Evolutionary conservation across 2,888 invertebrate species (phyloP).

Genomic region (Parelbella ahira): DNA sequence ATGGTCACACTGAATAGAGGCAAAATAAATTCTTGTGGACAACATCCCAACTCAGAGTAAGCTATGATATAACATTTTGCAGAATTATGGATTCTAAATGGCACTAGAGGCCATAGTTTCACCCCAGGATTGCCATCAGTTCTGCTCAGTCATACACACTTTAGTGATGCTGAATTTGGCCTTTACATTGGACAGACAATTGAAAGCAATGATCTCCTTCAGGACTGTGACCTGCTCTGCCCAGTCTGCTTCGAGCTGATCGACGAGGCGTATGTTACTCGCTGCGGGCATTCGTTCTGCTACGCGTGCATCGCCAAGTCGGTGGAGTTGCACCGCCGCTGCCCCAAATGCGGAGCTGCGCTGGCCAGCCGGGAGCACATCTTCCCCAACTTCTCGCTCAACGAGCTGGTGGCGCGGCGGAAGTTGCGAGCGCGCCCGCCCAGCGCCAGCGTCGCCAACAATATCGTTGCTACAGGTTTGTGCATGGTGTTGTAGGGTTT

Average conservation of each 20-base stretch:
- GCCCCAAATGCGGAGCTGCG: constrained; percentile 90
- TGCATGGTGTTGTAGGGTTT: too few species aligned
- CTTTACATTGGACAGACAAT: too few species aligned
- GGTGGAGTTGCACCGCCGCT: constrained; percentile 87
- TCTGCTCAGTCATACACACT: too few species aligned
- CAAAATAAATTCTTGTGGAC: too few species aligned
- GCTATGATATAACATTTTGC: too few species aligned
- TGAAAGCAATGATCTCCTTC: too few species aligned
- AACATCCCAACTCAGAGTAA: too few species aligned
- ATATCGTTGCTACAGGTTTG: background rate
- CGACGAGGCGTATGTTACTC: constrained; percentile 93
- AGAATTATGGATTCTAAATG: too few species aligned
- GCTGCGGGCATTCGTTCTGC: constrained; percentile 96
- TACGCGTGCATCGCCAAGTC: constrained; percentile 92
- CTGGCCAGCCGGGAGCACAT: constrained; percentile 86
- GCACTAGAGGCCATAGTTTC: too few species aligned
- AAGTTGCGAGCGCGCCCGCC: constrained; percentile 61
- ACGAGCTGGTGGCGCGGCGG: constrained; percentile 88
- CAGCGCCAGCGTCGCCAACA: constrained; percentile 19
- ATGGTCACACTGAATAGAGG: too few species aligned
- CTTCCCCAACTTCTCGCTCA: constrained; percentile 92
- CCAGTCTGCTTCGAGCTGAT: constrained; percentile 95
- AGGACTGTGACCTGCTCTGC: constrained; percentile 78
- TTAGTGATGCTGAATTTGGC: too few species aligned
- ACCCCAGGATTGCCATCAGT: too few species aligned